Conservation (phyloP, 2,113 vertebrate genomes). For the Platysteira castanea region DNA sequence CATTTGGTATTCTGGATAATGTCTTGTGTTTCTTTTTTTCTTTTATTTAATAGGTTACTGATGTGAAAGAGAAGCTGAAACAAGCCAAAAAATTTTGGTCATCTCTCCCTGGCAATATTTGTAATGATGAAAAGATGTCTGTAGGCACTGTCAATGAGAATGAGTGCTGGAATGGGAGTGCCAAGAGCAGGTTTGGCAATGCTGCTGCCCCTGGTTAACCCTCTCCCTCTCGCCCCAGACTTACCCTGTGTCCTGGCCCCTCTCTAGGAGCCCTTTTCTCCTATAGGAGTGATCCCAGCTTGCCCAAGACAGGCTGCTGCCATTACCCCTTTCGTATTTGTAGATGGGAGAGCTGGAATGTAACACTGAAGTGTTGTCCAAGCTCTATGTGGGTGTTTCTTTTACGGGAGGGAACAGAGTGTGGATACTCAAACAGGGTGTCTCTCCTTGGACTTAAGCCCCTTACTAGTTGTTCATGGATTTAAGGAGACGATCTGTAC, state of each 20-base stretch:
- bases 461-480: not conserved
- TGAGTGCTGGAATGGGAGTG: slow-evolving; percentile 88
- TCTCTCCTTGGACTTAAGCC: not conserved
- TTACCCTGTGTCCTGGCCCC: fast-evolving
- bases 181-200: slow-evolving; percentile 87
- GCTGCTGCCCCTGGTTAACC: not conserved
- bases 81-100: slow-evolving; percentile 98
- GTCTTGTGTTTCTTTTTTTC: not conserved
- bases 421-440: not conserved
- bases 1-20: not conserved
- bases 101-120: slow-evolving; percentile 87
- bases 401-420: not conserved
- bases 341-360: not conserved
- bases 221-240: not conserved
- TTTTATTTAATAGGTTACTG: slow-evolving; percentile 77
- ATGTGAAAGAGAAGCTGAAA: slow-evolving; percentile 95
- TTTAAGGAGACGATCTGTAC: not conserved
- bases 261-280: not conserved
- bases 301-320: not conserved
- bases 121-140: slow-evolving; percentile 84
- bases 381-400: fast-evolving
- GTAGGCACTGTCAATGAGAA: slow-evolving; percentile 77
- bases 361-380: not conserved
- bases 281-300: not conserved
- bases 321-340: not conserved